Base-by-base conservation (phyloP, 1,140 invertebrate species). In the Homalodisca vitripennis region DNA sequence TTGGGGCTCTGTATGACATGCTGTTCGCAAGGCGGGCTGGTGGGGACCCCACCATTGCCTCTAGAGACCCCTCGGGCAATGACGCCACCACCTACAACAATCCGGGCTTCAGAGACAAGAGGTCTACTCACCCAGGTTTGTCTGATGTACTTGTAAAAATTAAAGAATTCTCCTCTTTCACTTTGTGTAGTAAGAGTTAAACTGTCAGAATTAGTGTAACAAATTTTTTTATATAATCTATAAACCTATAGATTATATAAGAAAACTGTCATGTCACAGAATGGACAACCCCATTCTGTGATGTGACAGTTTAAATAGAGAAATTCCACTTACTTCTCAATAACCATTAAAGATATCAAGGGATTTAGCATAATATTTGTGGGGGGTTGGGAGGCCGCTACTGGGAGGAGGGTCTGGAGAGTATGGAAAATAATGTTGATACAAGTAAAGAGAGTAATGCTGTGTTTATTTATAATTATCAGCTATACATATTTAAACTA, bases 41-140 rank as follows among this genome's bases (percentile, higher is more conserved):
- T 0, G 91, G 91, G 34, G 91, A 94, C 79, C 92, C 92, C 0
- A 92, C 90, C 13, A 79, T 83, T 72, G 82, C 85, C 67, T 75
- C 79, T 13, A 77, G 82, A 1, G 85, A 87, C 74, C 80, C 85
- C 3, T 72, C 64, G 30, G 78, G 77, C 6, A 74, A 71, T 2
- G 81, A 83, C 64, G 85, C 85, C 14, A 88, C 88, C 17, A 92
- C 91, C 1, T 92, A 89, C 75, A 90, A 90, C 74, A 94, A 94
- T 82, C 91, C 91, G 6, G 90, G 91, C 20, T 93, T 91, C 77
- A 86, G 90, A 77, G 91, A 93, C 72, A 85, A 72, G 86, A 66
- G 77, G 74, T 70, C 78, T 76, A 71, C 83, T 85, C 73, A 82
- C 30, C 68, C 51, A 63, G 70, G 70, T 71, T 68, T 71, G 17